These are phyloP conservation scores for Choloepus hoffmanni DNA, from an alignment of 2,113 vertebrate species.

Conservation along the genomic window DNA sequence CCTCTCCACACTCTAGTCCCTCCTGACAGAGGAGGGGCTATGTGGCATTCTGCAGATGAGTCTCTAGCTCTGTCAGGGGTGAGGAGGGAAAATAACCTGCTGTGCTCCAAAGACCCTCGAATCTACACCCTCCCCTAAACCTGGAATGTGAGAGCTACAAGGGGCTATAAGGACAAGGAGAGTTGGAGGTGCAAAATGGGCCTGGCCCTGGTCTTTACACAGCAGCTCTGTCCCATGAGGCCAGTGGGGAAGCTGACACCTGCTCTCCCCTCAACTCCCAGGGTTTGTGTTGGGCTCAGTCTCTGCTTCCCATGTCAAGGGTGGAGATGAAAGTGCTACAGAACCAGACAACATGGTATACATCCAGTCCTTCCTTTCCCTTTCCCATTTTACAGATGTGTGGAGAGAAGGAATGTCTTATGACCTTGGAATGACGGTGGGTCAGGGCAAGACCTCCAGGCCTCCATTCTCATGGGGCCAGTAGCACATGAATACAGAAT, in stretches of 20 bases:
- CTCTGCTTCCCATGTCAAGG: background rate
- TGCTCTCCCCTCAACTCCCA: background rate
- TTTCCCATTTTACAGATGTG: background rate
- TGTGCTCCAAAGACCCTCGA: background rate
- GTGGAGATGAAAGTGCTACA: background rate
- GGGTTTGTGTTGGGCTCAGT: background rate
- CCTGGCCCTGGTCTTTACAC: background rate
- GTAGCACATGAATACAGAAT: background rate
- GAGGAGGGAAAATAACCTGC: too few relatives aligned
- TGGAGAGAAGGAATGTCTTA: background rate
- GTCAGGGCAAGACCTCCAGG: background rate
- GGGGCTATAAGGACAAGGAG: too few relatives aligned
- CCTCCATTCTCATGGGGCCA: background rate
- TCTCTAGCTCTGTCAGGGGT: background rate
- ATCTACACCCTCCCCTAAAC: background rate
- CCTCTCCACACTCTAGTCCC: constrained; percentile 80
- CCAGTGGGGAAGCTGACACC: background rate
- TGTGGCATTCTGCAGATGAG: background rate
- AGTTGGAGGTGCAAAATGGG: fast-evolving
- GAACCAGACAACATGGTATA: background rate
- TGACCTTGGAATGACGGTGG: background rate
- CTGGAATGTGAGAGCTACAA: background rate
- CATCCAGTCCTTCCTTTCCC: too few relatives aligned
- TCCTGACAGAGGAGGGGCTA: background rate
- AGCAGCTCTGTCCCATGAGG: background rate